phyloP scores from a whole-genome alignment of 2,888 invertebrate genomes.

The Silvanus unidentatus region DNA sequence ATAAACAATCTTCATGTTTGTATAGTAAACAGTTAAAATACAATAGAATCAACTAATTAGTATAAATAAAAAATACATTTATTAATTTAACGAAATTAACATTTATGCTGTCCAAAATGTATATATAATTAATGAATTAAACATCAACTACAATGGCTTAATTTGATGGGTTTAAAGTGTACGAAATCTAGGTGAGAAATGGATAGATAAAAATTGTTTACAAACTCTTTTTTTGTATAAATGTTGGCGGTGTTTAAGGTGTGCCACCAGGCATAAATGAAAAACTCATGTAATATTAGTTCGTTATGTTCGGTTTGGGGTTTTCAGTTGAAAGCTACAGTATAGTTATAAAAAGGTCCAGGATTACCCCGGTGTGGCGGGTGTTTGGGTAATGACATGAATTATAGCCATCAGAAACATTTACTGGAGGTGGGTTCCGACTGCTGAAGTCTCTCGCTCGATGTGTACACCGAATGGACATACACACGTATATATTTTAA shows the following conservation, averaged over 20 bases:
- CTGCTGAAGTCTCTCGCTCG: neutral
- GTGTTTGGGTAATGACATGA: conserved; percentile 38
- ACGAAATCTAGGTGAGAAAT: too few species aligned
- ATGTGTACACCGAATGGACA: conserved; percentile 24
- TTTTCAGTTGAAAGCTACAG: conserved; percentile 18
- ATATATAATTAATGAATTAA: too few species aligned
- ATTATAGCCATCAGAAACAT: conserved; percentile 45
- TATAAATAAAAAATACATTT: too few species aligned
- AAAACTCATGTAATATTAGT: conserved; percentile 15
- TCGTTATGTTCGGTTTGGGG: conserved; percentile 22
- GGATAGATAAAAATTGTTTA: too few species aligned
- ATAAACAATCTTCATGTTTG: conserved; percentile 2
- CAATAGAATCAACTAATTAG: too few species aligned
- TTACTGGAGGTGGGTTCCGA: conserved; percentile 34
- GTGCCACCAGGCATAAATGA: conserved; percentile 10
- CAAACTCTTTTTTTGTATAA: too few species aligned
- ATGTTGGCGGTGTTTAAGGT: neutral
- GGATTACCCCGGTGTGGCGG: conserved; percentile 25
- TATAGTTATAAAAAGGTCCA: conserved; percentile 29
- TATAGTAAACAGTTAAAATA: too few species aligned
- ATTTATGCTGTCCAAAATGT: too few species aligned
- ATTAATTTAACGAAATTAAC: too few species aligned
- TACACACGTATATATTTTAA: conserved; percentile 20
- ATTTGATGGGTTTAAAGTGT: too few species aligned
- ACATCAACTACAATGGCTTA: too few species aligned